Evolutionary conservation across 2,797 vertebrate species (phyloP).

Genomic region (Rhinichthys osculus): DNA sequence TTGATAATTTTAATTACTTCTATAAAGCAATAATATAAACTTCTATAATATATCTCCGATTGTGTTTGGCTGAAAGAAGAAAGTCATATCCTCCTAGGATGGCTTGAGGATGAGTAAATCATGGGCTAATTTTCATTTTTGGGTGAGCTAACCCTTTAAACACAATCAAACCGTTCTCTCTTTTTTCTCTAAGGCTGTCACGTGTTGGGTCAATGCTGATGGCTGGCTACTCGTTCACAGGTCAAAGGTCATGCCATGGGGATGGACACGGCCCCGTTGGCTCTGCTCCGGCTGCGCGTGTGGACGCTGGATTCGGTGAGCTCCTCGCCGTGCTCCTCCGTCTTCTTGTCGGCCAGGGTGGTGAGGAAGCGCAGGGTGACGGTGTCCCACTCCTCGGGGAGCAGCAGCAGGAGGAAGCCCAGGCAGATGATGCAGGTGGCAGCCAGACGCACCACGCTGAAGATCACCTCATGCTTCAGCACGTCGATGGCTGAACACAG

Average conservation of each 20-base stretch:
- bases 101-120: too few species aligned
- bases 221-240: conserved; percentile 5
- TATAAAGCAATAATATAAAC: too few species aligned
- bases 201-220: background rate
- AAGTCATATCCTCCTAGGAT: too few species aligned
- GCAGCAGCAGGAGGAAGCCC: conserved; percentile 93
- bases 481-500: conserved; percentile 87
- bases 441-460: conserved; percentile 94
- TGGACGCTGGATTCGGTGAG: conserved; percentile 87
- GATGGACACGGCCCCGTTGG: conserved; percentile 92
- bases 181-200: conserved; percentile 5
- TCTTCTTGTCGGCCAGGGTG: conserved; percentile 93
- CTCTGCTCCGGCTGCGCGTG: conserved; percentile 90
- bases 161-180: conserved; percentile 22
- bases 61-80: too few species aligned
- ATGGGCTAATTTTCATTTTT: too few species aligned
- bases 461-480: conserved; percentile 97
- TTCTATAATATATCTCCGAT: too few species aligned
- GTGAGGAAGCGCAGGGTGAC: conserved; percentile 93
- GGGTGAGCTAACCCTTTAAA: too few species aligned
- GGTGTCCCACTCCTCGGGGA: conserved; percentile 98
- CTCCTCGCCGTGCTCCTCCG: conserved; percentile 90
- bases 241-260: conserved; percentile 85
- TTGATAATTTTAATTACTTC: too few species aligned
- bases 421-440: conserved; percentile 96